Percentiles rank a stretch among this genome's conserved stretches.
Evolutionary conservation across 2,797 vertebrate species (phyloP).

Genomic region (Lacerta bilineata): DNA sequence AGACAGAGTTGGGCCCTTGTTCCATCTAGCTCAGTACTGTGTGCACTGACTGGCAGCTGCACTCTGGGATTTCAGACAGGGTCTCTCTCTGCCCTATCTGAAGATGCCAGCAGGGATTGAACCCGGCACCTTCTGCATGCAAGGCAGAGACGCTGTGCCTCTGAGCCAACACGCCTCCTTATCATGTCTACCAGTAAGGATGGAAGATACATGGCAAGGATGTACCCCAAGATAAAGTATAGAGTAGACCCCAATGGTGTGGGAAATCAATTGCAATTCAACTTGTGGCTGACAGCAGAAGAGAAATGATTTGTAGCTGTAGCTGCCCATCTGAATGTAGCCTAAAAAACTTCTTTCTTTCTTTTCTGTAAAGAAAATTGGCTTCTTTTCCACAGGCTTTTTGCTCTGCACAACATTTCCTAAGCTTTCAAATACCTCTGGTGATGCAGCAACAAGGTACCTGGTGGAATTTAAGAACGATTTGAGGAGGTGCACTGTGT

Average conservation of each 20-base stretch:
- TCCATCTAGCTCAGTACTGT: no score
- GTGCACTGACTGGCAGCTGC: no score
- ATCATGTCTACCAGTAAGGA: no score
- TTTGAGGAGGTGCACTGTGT: background rate
- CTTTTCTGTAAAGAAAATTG: background rate
- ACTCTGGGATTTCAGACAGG: no score
- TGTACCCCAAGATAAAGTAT: background rate
- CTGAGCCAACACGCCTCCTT: no score
- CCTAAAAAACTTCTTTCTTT: background rate
- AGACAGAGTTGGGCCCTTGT: no score
- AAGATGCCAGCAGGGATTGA: no score
- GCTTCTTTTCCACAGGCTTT: background rate
- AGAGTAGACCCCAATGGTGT: background rate
- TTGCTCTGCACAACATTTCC: background rate
- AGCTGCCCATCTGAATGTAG: background rate
- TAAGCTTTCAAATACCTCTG: background rate
- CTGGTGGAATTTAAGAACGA: background rate
- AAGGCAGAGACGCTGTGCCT: no score
- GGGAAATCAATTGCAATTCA: background rate
- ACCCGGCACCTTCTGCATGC: no score
- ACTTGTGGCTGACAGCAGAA: background rate
- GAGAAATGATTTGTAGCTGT: background rate
- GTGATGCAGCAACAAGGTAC: background rate
- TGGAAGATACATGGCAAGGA: background rate
- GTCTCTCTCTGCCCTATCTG: no score